Evolutionary conservation across 1,140 invertebrate genomes (phyloP), one percentile per base, ranked within the genome.

Genomic region (Dufourea novaeangliae): DNA sequence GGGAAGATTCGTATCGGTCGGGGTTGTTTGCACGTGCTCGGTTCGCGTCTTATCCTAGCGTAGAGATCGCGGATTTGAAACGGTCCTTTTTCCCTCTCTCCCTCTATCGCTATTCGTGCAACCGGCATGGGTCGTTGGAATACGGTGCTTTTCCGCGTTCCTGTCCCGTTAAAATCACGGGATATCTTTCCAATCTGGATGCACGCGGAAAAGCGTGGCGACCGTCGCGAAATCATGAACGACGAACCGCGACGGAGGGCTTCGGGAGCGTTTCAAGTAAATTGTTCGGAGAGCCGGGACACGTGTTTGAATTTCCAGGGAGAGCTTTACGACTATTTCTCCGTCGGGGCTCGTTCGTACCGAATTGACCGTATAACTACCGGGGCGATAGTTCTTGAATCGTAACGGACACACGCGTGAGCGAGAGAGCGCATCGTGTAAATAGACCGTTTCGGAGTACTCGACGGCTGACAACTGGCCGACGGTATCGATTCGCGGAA

Each of bases 261-360:
- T 59, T 41, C 63, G 52, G 34, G 56, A 66, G 44, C n/a, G n/a
- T 27, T 57, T 63, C 12, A 52, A 68, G 77, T 80, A 80, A 84
- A 84, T 84, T 83, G 83, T 83, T 80, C 83, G 83, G 78, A 79
- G 80, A 80, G 81, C 66, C 63, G 63, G 54, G 56, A 46, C 72
- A 72, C 77, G 71, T 72, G 81, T 77, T 84, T 77, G 83, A 80
- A 84, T 83, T 77, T 83, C 81, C 78, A 75, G 39, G 68, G 77
- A 63, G 80, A 84, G 81, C 68, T 84, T 84, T 83, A 84, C 54
- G 78, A 83, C 63, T 80, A 83, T 83, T 80, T 64, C 80, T 79
- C 80, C 81, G 67, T 72, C 50, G 82, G 81, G 82, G 71, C 71
- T 54, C 82, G 64, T 83, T 79, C 81, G 63, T 79, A 56, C 77